Conservation (phyloP, 2,797 vertebrate species). For the Champsocephalus gunnari region DNA sequence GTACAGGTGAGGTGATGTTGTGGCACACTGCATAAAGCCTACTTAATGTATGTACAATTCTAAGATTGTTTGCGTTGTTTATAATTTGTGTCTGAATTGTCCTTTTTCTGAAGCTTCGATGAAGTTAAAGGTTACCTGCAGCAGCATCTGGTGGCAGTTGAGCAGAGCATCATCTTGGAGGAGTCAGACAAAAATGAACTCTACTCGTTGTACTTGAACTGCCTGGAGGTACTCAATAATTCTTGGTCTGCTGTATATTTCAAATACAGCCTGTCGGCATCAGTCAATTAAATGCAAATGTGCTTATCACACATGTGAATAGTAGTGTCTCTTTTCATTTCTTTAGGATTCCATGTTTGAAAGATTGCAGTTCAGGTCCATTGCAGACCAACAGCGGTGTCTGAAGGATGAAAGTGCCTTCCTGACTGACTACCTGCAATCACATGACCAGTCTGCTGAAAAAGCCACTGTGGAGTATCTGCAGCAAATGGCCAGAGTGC, state of each 20-base stretch:
- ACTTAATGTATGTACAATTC: fast-evolving
- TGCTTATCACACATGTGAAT: background rate
- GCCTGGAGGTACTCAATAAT: conserved; percentile 87
- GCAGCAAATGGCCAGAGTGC: conserved; percentile 88
- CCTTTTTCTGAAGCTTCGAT: conserved; percentile 85
- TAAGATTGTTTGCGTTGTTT: background rate
- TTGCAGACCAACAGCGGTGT: conserved; percentile 35
- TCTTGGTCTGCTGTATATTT: background rate
- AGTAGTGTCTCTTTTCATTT: conserved; percentile 18
- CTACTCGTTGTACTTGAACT: conserved; percentile 92
- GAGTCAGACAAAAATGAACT: conserved; percentile 90
- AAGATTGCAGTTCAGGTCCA: conserved; percentile 80
- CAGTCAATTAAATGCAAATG: background rate
- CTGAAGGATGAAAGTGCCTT: conserved; percentile 83
- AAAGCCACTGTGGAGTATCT: conserved; percentile 85
- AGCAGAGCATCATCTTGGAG: conserved; percentile 83
- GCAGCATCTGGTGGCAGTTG: conserved; percentile 86
- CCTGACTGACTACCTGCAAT: conserved; percentile 68
- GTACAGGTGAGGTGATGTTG: conserved; percentile 87
- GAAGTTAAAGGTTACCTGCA: conserved; percentile 89
- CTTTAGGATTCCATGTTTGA: conserved; percentile 92
- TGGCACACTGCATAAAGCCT: background rate
- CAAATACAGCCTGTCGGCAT: background rate
- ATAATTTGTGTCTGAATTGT: conserved; percentile 5
- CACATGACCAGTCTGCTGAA: background rate